Evolutionary conservation across 2,888 invertebrate genomes (phyloP), one percentile per base, ranked within the genome.

Genomic region (Synanthedon andrenaeformis): DNA sequence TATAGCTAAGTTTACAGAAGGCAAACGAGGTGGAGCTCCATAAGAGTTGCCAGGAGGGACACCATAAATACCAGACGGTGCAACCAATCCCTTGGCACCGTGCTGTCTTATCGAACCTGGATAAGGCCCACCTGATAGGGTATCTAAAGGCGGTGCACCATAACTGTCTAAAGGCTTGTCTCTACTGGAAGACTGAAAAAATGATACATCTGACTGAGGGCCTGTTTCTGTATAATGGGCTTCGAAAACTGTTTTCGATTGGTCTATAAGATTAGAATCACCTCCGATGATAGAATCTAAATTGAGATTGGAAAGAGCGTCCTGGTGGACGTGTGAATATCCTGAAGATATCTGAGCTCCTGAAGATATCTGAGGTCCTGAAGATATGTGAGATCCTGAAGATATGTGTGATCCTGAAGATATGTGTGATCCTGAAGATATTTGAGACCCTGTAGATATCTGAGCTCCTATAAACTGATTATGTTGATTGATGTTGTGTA

Each of bases 11-110:
- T 84, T 71, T 0, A 74, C 54, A 10, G 76, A 72, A 0, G 65
- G 68, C 1, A 71, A 75, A 23, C 72, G 75, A 0, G 79, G 82
- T 0, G 88, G 88, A 0, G 74, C 79, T 0, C 87, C 87, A 48
- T 88, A 88, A 57, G 85, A 82, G 51, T 88, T 81, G 41, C 88
- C 89, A 1, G 89, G 89, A 35, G 91, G 90, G 0, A 90, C 89
- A 0, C 91, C 91, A 63, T 91, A 92, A 13, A 89, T 66, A 1
- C 90, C 91, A 54, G 90, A 90, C 2, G 91, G 90, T 2, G 91
- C 89, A 6, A 89, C 74, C n/a, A 90, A 69, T 1, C 90, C 90
- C 68, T 86, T 86, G 42, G 82, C 82, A 1, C 86, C 84, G 41
- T 83, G 80, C 42, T 86, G 86, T 55, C 88, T 70, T 10, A 75